These are phyloP conservation scores for Orchestes rusci DNA, from an alignment of 2,888 invertebrate species.

Conservation along the genomic window DNA sequence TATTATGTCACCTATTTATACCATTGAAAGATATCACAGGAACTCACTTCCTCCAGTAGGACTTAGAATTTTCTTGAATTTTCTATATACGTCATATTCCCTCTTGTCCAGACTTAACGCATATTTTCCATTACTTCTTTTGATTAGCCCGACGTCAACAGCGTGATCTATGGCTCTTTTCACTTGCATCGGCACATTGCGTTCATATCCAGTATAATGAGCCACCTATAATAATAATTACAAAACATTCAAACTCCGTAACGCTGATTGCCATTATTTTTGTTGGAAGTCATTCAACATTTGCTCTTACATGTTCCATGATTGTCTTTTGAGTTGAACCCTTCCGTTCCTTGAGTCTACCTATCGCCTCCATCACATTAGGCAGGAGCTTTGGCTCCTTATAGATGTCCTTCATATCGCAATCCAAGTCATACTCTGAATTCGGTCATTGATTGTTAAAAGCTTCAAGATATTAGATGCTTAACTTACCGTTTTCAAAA, in stretches of 20 bases:
- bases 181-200: slow-evolving; percentile 29
- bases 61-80: slow-evolving; percentile 16
- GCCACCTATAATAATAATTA: slow-evolving; percentile 11
- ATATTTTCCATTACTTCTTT: slow-evolving; percentile 28
- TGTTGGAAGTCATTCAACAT: no score
- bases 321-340: slow-evolving; percentile 31
- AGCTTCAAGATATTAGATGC: no score
- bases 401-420: slow-evolving; percentile 22
- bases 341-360: slow-evolving; percentile 27
- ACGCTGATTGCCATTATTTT: no score
- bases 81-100: slow-evolving; percentile 26
- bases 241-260: not conserved
- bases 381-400: slow-evolving; percentile 28
- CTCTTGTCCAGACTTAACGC: slow-evolving; percentile 22
- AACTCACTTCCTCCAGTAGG: slow-evolving; percentile 6
- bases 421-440: no score
- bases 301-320: slow-evolving; percentile 25
- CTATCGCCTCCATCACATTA: slow-evolving; percentile 33
- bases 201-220: no score
- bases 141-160: slow-evolving; percentile 28
- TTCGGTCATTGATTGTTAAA: no score
- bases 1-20: no score
- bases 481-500: no score
- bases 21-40: no score
- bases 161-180: slow-evolving; percentile 32